A percentile compares a stretch with the other conserved stretches of the same genome.
These are phyloP conservation scores for Taurulus bubalis DNA, from an alignment of 2,113 vertebrate species.

Conservation along the genomic window DNA sequence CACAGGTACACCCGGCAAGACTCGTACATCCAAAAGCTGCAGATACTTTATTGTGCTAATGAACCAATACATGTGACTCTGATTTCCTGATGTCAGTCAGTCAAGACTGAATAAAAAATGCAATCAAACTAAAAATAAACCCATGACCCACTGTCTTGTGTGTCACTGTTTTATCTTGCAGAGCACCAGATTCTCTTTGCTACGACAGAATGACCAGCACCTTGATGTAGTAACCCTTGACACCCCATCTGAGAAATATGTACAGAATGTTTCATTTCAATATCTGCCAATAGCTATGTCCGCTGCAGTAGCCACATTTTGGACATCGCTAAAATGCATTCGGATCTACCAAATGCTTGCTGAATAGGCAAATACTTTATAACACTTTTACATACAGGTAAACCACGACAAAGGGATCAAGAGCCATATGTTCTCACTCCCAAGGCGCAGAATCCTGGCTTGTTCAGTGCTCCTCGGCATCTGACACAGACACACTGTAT, in stretches of 20 bases:
- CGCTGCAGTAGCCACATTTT: constrained; percentile 4
- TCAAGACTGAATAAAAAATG: background rate
- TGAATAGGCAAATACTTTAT: constrained; percentile 1
- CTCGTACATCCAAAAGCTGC: background rate
- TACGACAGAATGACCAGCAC: constrained; percentile 24
- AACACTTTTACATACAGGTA: constrained; percentile 3
- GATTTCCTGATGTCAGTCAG: background rate
- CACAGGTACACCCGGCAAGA: constrained; percentile 27
- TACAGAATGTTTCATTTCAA: background rate
- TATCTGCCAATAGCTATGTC: background rate
- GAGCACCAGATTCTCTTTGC: background rate
- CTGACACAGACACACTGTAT: background rate
- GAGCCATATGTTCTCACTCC: background rate
- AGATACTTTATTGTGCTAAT: background rate
- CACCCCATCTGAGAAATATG: background rate
- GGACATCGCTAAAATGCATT: constrained; percentile 4
- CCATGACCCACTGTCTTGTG: background rate
- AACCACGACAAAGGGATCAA: constrained; percentile 33
- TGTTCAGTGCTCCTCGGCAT: background rate
- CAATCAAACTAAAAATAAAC: background rate
- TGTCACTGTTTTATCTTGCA: background rate
- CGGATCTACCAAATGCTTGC: constrained; percentile 23
- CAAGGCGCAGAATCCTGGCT: background rate
- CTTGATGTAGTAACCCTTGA: constrained; percentile 2
- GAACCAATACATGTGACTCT: background rate